A percentile compares a stretch with the other conserved stretches of the same genome.
Evolutionary conservation across 1,140 invertebrate species (phyloP).

Genomic region (Pinna nobilis): DNA sequence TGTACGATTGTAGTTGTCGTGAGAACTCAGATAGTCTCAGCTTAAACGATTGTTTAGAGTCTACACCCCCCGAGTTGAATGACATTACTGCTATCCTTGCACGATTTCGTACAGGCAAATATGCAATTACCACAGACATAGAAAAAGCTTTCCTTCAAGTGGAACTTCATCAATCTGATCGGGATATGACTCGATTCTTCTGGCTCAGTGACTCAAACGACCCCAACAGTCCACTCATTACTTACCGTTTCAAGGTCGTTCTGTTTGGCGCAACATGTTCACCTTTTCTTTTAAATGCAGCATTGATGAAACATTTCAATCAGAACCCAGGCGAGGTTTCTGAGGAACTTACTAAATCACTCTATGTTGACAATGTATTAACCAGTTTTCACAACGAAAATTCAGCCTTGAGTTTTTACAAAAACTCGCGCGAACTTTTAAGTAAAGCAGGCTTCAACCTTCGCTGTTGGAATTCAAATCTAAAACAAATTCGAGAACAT

Average conservation of each 20-base stretch:
- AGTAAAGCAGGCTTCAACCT: constrained; percentile 33
- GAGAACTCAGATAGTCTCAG: too few relatives aligned
- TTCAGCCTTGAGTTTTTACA: constrained; percentile 5
- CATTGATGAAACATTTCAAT: constrained; percentile 18
- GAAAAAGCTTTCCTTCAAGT: constrained; percentile 23
- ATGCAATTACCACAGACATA: constrained; percentile 11
- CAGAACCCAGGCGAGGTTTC: background rate
- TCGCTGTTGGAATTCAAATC: constrained; percentile 32
- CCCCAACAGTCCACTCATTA: constrained; percentile 5
- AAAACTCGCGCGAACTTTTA: constrained; percentile 8
- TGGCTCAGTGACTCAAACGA: constrained; percentile 4
- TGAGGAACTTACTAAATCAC: background rate
- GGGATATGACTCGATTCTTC: constrained; percentile 28
- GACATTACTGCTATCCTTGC: constrained; percentile 1
- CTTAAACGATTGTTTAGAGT: too few relatives aligned
- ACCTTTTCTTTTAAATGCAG: constrained; percentile 21
- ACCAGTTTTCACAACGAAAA: constrained; percentile 15
- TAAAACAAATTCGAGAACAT: background rate
- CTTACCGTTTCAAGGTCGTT: constrained; percentile 19
- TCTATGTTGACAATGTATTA: constrained; percentile 35
- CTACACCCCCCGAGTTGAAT: too few relatives aligned
- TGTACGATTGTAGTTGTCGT: constrained; percentile 21
- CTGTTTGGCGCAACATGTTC: constrained; percentile 28
- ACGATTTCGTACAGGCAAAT: constrained; percentile 14
- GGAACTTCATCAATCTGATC: constrained; percentile 5